phyloP scores from a whole-genome alignment of 2,888 invertebrate genomes.

The Hypercompe scribonia region DNA sequence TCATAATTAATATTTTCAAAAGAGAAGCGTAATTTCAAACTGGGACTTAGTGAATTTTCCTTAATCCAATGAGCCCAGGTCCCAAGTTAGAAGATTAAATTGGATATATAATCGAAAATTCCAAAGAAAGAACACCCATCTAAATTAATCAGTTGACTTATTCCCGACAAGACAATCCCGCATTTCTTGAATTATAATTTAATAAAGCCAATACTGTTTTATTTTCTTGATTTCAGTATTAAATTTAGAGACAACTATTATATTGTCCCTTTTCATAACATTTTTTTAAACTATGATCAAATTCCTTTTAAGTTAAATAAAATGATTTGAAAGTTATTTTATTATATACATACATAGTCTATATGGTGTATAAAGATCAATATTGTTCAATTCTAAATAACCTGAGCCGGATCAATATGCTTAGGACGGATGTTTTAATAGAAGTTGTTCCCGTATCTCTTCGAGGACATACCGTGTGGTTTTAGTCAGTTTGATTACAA shows the following conservation, averaged over 20 bases:
- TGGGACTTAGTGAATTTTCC: conserved; percentile 55
- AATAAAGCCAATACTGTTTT: conserved; percentile 8
- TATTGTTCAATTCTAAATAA: no score
- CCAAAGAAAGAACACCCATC: conserved; percentile 53
- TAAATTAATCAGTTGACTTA: conserved; percentile 66
- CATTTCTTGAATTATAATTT: conserved; percentile 37
- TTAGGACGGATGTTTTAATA: not conserved
- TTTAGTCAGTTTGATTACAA: not conserved
- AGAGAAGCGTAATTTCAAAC: conserved; percentile 54
- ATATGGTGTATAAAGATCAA: no score
- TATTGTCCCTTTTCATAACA: not conserved
- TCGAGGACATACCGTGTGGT: not conserved
- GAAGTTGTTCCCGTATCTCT: not conserved
- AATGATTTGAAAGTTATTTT: not conserved
- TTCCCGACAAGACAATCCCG: conserved; percentile 32
- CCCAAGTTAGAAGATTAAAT: conserved; percentile 46
- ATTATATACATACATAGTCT: no score
- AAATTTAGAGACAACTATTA: not conserved
- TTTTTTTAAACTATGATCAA: not conserved
- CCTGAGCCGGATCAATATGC: not conserved
- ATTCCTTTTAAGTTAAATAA: not conserved
- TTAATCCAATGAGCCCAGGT: conserved; percentile 45
- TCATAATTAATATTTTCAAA: conserved; percentile 59
- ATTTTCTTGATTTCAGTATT: not conserved
- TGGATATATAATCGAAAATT: conserved; percentile 44